These are phyloP conservation scores for Lingula anatina DNA, from an alignment of 2,888 invertebrate species.

Conservation along the genomic window DNA sequence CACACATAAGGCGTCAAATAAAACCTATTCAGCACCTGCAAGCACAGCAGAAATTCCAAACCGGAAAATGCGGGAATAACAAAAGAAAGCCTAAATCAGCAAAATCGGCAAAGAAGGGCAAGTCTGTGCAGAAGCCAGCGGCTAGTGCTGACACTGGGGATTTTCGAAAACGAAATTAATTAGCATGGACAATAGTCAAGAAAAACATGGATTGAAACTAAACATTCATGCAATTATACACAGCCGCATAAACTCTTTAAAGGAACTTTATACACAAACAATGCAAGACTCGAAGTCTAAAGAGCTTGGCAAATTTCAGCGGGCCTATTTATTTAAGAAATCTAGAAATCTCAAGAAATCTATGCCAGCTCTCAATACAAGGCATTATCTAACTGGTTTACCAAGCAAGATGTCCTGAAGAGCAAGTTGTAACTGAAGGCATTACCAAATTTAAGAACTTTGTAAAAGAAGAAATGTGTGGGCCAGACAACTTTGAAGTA, in stretches of 20 bases:
- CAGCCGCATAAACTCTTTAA: background rate
- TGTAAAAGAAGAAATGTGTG: too few relatives aligned
- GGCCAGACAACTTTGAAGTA: too few relatives aligned
- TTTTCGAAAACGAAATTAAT: too few relatives aligned
- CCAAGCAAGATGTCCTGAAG: background rate
- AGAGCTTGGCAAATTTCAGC: background rate
- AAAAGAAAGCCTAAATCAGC: too few relatives aligned
- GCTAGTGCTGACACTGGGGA: too few relatives aligned
- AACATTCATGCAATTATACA: conserved; percentile 1
- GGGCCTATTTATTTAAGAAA: background rate
- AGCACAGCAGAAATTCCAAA: too few relatives aligned
- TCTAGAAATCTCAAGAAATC: conserved; percentile 1
- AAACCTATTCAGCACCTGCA: too few relatives aligned
- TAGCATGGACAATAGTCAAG: background rate
- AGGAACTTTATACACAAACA: conserved; percentile 1
- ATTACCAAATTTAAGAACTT: background rate
- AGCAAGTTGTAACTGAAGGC: background rate
- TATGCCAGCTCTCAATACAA: background rate
- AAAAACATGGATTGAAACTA: conserved; percentile 3
- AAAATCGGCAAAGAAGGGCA: too few relatives aligned
- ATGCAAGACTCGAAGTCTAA: background rate
- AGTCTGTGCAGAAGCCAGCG: too few relatives aligned
- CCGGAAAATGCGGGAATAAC: too few relatives aligned
- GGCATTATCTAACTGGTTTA: background rate
- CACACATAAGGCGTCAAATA: too few relatives aligned